Evolutionary conservation across 2,797 vertebrate genomes (phyloP).

Genomic region (Sebastes goodei): DNA sequence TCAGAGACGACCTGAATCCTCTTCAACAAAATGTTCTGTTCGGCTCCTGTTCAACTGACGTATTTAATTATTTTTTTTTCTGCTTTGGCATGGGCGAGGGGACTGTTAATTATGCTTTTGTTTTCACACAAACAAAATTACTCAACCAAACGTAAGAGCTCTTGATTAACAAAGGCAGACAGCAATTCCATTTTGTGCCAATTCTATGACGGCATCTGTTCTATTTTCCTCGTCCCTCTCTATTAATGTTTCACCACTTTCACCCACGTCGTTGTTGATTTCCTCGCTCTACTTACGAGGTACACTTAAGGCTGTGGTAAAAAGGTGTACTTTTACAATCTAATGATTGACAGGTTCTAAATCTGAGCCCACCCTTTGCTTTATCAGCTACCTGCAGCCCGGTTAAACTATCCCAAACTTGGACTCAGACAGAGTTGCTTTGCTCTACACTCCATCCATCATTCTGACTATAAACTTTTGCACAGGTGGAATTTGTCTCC

Average conservation of each 20-base stretch:
- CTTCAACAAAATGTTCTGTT: slow-evolving; percentile 64
- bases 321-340: slow-evolving; percentile 62
- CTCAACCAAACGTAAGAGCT: slow-evolving; percentile 79
- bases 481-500: slow-evolving; percentile 33
- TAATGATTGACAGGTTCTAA: slow-evolving; percentile 62
- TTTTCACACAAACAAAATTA: slow-evolving; percentile 82
- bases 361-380: slow-evolving; percentile 57
- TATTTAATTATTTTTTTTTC: slow-evolving; percentile 60
- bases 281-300: slow-evolving; percentile 43
- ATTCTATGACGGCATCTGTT: slow-evolving; percentile 70
- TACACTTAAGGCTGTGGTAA: slow-evolving; percentile 40
- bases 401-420: slow-evolving; percentile 75
- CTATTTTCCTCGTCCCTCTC: slow-evolving; percentile 42
- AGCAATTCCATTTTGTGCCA: slow-evolving; percentile 69
- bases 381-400: slow-evolving; percentile 77
- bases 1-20: slow-evolving; percentile 59
- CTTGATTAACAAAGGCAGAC: slow-evolving; percentile 70
- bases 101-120: slow-evolving; percentile 80
- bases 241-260: slow-evolving; percentile 46
- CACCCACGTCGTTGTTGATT: slow-evolving; percentile 43
- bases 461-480: slow-evolving; percentile 42
- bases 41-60: slow-evolving; percentile 61
- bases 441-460: slow-evolving; percentile 60
- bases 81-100: slow-evolving; percentile 65
- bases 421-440: slow-evolving; percentile 52